These are phyloP conservation scores for Euspilapteryx auroguttella DNA, from an alignment of 2,888 invertebrate genomes.

Conservation along the genomic window DNA sequence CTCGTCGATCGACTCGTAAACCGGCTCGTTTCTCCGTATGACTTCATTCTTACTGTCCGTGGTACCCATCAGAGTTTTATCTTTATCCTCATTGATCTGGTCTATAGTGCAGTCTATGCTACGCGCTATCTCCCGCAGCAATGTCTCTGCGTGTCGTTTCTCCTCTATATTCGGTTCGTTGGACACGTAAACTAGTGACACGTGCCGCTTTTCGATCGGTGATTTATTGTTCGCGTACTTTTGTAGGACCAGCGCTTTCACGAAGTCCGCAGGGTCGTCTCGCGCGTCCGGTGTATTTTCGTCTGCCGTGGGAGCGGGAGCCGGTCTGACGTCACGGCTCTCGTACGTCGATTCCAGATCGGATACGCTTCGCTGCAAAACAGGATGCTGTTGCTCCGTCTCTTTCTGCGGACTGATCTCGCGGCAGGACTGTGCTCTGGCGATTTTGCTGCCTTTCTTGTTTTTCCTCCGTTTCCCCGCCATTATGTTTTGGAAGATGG, in stretches of 20 bases:
- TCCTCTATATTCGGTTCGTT: slow-evolving; percentile 34
- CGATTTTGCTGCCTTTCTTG: slow-evolving; percentile 18
- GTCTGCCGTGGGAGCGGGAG: slow-evolving; percentile 23
- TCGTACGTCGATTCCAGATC: slow-evolving; percentile 13
- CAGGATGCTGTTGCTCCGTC: slow-evolving; percentile 14
- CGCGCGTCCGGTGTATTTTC: slow-evolving; percentile 30
- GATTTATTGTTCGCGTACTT: slow-evolving; percentile 39
- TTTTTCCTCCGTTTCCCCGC: slow-evolving; percentile 36
- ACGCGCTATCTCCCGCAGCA: slow-evolving; percentile 42
- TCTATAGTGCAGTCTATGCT: slow-evolving; percentile 47
- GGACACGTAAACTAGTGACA: slow-evolving; percentile 41
- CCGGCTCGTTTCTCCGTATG: slow-evolving; percentile 13
- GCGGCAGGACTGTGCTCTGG: slow-evolving; percentile 26
- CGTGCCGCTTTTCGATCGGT: slow-evolving; percentile 33
- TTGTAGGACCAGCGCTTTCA: slow-evolving; percentile 43
- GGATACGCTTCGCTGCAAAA: slow-evolving; percentile 24
- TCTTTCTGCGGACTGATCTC: slow-evolving; percentile 25
- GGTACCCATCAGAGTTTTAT: slow-evolving; percentile 36
- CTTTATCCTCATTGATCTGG: slow-evolving; percentile 24
- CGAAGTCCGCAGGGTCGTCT: slow-evolving; percentile 35
- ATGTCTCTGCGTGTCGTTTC: slow-evolving; percentile 41
- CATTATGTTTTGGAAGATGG: slow-evolving; percentile 41
- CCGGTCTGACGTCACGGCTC: slow-evolving; percentile 3
- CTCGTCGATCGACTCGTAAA: slow-evolving; percentile 28
- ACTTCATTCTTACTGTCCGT: slow-evolving; percentile 20